A percentile compares a stretch with the other conserved stretches of the same genome.
Evolutionary conservation across 2,888 invertebrate genomes (phyloP).

Genomic region (Neoitamus cyanurus): DNA sequence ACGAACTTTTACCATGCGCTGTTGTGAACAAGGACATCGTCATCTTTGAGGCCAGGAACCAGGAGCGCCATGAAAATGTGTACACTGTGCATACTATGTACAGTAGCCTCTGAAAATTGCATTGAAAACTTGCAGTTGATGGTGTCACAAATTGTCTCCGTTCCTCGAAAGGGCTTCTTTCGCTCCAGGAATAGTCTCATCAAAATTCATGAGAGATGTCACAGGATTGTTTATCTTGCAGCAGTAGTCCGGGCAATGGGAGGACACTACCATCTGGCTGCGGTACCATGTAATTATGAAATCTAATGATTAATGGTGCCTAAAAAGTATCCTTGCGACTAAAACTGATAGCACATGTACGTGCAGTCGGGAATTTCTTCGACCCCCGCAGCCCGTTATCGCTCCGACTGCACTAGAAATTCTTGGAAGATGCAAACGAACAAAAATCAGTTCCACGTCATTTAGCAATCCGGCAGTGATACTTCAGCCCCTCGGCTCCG

Average conservation of each 20-base stretch:
- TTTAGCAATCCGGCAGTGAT: slow-evolving; percentile 5
- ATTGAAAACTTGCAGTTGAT: slow-evolving; percentile 28
- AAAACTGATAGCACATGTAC: neutral
- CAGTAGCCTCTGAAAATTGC: neutral
- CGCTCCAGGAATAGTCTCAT: slow-evolving; percentile 8
- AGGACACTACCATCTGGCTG: neutral
- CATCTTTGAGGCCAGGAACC: neutral
- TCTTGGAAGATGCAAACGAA: slow-evolving; percentile 28
- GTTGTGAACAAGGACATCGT: neutral
- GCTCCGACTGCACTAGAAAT: neutral
- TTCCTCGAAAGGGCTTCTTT: neutral
- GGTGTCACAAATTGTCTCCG: neutral
- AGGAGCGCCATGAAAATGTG: neutral
- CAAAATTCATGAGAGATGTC: slow-evolving; percentile 39
- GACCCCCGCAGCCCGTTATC: neutral
- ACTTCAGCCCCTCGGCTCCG: neutral
- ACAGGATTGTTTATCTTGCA: slow-evolving; percentile 14
- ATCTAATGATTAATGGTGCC: slow-evolving; percentile 31
- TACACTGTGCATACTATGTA: slow-evolving; percentile 10
- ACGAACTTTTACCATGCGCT: neutral
- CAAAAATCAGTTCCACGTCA: slow-evolving; percentile 36
- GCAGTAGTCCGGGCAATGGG: neutral
- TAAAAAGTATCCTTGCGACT: neutral
- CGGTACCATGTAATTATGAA: slow-evolving; percentile 19
- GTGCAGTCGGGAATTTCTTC: neutral